Evolutionary conservation across 2,797 vertebrate genomes (phyloP).

Genomic region (Hippocampus kuda): DNA sequence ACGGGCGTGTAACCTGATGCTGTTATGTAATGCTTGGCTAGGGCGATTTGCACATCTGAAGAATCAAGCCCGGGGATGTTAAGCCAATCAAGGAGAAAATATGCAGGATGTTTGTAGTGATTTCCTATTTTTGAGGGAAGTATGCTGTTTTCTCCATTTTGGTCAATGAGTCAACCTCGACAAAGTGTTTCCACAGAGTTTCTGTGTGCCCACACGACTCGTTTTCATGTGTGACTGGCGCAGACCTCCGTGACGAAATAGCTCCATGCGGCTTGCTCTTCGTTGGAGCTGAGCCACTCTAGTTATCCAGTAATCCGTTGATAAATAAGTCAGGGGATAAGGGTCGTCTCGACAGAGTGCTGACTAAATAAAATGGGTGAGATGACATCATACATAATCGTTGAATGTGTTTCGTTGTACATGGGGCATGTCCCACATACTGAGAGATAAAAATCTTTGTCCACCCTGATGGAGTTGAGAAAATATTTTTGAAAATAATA

Average conservation of each 20-base stretch:
- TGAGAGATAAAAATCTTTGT: background rate
- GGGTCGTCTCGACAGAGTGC: conserved; percentile 1
- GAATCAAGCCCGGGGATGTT: conserved; percentile 18
- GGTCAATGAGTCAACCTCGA: conserved; percentile 27
- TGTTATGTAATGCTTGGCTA: conserved; percentile 17
- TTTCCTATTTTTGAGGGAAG: conserved; percentile 36
- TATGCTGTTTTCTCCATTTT: conserved; percentile 24
- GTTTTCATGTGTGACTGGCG: conserved; percentile 14
- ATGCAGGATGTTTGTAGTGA: conserved; percentile 11
- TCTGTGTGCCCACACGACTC: background rate
- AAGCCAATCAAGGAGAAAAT: conserved; percentile 15
- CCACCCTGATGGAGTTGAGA: background rate
- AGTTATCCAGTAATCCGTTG: background rate
- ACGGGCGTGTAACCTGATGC: conserved; percentile 42
- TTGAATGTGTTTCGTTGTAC: background rate
- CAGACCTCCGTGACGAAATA: conserved; percentile 44
- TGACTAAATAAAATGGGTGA: background rate
- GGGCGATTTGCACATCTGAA: conserved; percentile 10
- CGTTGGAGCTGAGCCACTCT: conserved; percentile 9
- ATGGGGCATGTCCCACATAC: background rate
- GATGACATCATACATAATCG: background rate
- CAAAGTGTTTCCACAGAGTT: conserved; percentile 35
- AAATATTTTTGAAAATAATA: background rate
- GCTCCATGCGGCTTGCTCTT: conserved; percentile 18
- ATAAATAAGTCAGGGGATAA: conserved; percentile 12